These are phyloP conservation scores for Phoxinus phoxinus DNA, from an alignment of 2,113 vertebrate species.

Conservation along the genomic window DNA sequence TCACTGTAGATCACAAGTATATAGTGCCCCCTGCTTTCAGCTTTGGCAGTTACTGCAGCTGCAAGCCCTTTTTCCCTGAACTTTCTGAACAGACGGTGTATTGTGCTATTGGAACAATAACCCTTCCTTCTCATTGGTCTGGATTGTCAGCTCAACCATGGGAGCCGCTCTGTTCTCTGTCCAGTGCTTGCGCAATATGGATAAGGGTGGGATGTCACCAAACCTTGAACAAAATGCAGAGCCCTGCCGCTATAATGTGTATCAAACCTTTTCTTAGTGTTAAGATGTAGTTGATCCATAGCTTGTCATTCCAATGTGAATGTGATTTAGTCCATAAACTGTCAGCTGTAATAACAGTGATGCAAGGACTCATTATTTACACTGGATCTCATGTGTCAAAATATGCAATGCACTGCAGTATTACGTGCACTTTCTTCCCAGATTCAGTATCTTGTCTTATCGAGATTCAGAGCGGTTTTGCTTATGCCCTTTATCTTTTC, in stretches of 20 bases:
- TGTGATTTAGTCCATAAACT: neutral
- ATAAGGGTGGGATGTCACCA: slow-evolving; percentile 53
- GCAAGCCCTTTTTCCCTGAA: slow-evolving; percentile 73
- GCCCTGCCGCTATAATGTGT: neutral
- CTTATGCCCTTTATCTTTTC: neutral
- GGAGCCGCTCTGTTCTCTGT: slow-evolving; percentile 68
- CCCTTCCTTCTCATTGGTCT: slow-evolving; percentile 77
- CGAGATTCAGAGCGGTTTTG: neutral
- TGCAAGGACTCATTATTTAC: slow-evolving; percentile 6
- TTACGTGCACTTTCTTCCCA: neutral
- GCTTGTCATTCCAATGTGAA: neutral
- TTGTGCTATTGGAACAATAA: slow-evolving; percentile 89
- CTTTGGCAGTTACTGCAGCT: slow-evolving; percentile 66
- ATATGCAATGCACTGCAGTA: neutral
- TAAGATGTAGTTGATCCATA: neutral
- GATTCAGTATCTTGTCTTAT: neutral
- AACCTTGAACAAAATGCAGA: slow-evolving; percentile 23
- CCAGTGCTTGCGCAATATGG: slow-evolving; percentile 58
- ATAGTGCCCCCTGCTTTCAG: slow-evolving; percentile 56
- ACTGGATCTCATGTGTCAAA: neutral
- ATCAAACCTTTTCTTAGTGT: neutral
- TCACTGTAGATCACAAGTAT: slow-evolving; percentile 44
- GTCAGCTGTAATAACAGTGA: slow-evolving; percentile 16
- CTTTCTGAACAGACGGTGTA: slow-evolving; percentile 81
- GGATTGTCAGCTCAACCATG: slow-evolving; percentile 70